phyloP scores from a whole-genome alignment of 1,140 invertebrate species.

The Thaumetopoea pityocampa region DNA sequence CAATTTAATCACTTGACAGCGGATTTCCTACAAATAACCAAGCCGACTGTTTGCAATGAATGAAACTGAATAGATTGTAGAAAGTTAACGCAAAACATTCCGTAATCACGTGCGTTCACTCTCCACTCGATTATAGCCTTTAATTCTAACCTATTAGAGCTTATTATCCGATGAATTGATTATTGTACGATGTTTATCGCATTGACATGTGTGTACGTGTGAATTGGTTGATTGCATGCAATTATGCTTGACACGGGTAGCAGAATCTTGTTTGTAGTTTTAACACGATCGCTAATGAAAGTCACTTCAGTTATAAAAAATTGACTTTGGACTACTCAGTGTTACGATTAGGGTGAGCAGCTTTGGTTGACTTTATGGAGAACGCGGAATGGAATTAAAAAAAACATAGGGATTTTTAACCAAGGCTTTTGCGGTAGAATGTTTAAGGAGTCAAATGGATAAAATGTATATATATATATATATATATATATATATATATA shows the following conservation, averaged over 20 bases:
- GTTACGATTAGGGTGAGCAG: too few species aligned
- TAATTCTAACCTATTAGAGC: not conserved
- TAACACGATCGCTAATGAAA: too few species aligned
- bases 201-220: conserved; percentile 13
- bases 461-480: too few species aligned
- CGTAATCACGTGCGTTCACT: conserved; percentile 4
- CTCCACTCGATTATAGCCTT: not conserved
- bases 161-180: not conserved
- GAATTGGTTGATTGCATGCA: conserved; percentile 21
- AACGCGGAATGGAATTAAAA: too few species aligned
- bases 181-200: conserved; percentile 6
- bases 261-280: not conserved
- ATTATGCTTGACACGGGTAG: conserved; percentile 17
- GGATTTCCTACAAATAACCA: not conserved
- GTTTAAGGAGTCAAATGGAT: too few species aligned
- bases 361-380: too few species aligned
- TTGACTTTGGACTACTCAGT: too few species aligned
- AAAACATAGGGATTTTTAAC: too few species aligned
- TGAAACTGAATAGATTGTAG: conserved; percentile 22
- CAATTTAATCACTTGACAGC: not conserved
- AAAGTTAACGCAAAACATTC: conserved; percentile 18
- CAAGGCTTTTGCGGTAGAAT: too few species aligned
- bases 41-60: conserved; percentile 17
- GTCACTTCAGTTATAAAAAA: too few species aligned
- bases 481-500: too few species aligned